Conservation (phyloP, 1,140 invertebrate genomes). For the Hylaeus volcanicus region DNA sequence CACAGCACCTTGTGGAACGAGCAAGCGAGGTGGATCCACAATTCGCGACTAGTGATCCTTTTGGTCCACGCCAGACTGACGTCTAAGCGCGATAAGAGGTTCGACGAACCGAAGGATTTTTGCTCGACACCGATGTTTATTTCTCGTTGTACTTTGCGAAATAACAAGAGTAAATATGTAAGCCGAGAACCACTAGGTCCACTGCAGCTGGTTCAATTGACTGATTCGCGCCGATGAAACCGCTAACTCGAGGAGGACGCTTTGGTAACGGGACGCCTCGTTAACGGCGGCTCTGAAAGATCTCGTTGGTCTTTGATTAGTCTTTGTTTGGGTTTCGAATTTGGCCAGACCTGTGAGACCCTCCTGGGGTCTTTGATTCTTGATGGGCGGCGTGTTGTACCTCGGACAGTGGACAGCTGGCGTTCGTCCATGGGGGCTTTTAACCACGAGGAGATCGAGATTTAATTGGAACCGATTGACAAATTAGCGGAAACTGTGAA, state of each 20-base stretch:
- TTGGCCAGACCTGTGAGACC: neutral
- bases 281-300: neutral
- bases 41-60: neutral
- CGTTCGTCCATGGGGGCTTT: neutral
- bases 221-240: neutral
- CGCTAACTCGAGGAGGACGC: neutral
- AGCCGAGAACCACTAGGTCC: too few relatives aligned
- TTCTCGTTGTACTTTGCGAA: neutral
- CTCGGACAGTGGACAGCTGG: neutral
- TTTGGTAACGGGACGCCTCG: conserved; percentile 23
- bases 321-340: conserved; percentile 1
- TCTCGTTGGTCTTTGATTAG: neutral
- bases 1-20: neutral
- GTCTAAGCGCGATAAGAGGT: too few relatives aligned
- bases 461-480: neutral
- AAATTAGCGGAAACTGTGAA: neutral
- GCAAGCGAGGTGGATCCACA: neutral
- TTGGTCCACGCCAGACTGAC: neutral
- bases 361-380: too few relatives aligned
- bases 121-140: too few relatives aligned
- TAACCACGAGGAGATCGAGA: too few relatives aligned
- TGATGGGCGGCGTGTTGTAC: neutral
- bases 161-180: neutral
- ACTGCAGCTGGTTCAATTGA: neutral
- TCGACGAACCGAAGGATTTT: neutral